Evolutionary conservation across 2,113 vertebrate genomes (phyloP), one percentile per base, ranked within the genome.

Genomic region (Hypomesus transpacificus): DNA sequence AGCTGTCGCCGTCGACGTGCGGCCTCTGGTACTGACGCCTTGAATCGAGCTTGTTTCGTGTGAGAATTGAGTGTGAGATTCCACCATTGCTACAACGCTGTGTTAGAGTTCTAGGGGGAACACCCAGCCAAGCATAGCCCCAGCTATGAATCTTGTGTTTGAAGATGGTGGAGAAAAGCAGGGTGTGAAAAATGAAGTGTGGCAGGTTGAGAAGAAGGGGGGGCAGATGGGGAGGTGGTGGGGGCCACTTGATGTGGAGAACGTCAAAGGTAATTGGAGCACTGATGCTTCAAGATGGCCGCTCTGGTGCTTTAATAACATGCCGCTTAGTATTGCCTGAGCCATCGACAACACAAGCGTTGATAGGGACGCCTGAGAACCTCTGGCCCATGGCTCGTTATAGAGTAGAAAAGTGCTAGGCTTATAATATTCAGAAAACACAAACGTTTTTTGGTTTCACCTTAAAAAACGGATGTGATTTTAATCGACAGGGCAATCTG

Each of bases 221-320:
- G 3, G 8, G 39, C 39, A 39, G 39, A 39, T 39, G 39, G 39
- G 39, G 39, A 39, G 39, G 39, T 39, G 39, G 39, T 7, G 6
- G 9, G 39, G 9, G 39, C 39, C 39, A 11, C 39, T 46, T 46
- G 39, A 46, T 46, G 39, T 50, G 62, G 64, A 7, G 73, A 59
- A 63, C 69, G 76, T 70, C 76, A 76, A 70, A 70, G 78, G 83
- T 86, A 90, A 90, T 86, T 86, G 82, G 85, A 87, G 78, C 80
- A 75, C 83, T 84, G 85, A 89, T 85, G 69, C 39, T 68, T 68
- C 75, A 76, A 79, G 80, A 88, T 77, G 81, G 78, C 78, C 8
- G 75, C 80, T 34, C 73, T 80, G 76, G 72, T 75, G 79, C 80
- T 72, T 76, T 78, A 75, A 18, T 46, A 52, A 81, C 82, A 82